Conservation (phyloP, 92 coral and sea anemone genomes). For the Porites rus region DNA sequence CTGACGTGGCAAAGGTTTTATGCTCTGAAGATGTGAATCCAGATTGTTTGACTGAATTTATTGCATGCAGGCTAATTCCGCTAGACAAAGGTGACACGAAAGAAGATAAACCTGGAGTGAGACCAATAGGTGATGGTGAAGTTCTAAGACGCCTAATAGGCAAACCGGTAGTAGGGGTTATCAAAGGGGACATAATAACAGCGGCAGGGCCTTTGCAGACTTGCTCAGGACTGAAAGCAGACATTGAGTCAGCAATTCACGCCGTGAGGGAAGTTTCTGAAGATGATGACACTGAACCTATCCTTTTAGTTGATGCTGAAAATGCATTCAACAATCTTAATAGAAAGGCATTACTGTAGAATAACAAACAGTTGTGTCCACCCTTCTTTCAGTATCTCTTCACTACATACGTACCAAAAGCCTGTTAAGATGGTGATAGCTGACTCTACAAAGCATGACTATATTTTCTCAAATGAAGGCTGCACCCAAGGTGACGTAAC, state of each 20-base stretch:
- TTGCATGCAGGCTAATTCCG: too few relatives aligned
- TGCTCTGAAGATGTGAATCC: slow-evolving; percentile 18
- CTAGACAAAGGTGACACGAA: slow-evolving; percentile 6
- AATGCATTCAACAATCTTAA: slow-evolving; percentile 56
- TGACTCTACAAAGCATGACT: slow-evolving; percentile 24
- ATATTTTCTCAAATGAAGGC: slow-evolving; percentile 8
- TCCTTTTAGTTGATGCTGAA: slow-evolving; percentile 20
- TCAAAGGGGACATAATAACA: slow-evolving; percentile 33
- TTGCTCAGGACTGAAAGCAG: slow-evolving; percentile 14
- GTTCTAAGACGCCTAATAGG: slow-evolving; percentile 51
- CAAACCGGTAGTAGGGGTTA: slow-evolving; percentile 34
- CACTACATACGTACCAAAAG: slow-evolving; percentile 10
- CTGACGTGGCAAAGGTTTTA: slow-evolving; percentile 21
- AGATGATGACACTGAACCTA: slow-evolving; percentile 4
- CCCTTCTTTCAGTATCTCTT: slow-evolving; percentile 21
- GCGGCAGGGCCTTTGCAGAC: slow-evolving; percentile 33
- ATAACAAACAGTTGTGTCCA: slow-evolving; percentile 38
- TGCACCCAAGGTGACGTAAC: slow-evolving; percentile 6
- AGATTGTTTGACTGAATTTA: too few relatives aligned
- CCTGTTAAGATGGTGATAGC: slow-evolving; percentile 30
- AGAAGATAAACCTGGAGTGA: slow-evolving; percentile 32
- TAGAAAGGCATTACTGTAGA: slow-evolving; percentile 39
- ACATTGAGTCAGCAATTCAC: slow-evolving; percentile 7
- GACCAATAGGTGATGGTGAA: slow-evolving; percentile 51
- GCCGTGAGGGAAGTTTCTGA: slow-evolving; percentile 1